Base-by-base conservation (phyloP, 2,113 vertebrate species). In the Balaenoptera acutorostrata region DNA sequence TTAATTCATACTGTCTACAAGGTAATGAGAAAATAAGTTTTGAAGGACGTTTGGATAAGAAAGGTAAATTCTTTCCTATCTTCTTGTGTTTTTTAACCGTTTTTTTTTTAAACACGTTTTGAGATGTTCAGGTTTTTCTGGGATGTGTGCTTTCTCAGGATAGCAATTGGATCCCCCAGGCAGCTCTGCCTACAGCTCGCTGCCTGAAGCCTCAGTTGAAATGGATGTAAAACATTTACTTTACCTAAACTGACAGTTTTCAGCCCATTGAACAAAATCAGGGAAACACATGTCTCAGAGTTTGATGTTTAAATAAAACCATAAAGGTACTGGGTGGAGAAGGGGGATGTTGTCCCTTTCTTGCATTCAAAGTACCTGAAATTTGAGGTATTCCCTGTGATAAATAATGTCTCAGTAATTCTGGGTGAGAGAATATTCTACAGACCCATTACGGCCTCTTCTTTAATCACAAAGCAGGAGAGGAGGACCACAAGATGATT, bases 111-210 rank as follows among this genome's bases (percentile, higher is more conserved):
- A 21, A 46, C 25, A 3, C 0, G 2, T 39, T 33, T 63, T 29
- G 41, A 36, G 59, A 6, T 0, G 0, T 0, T 17, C 29, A 0
- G 4, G 6, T 21, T 2, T 0, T 0, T 0, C 90, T 41, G 78
- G 71, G 0, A 0, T 4, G 39, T n/a, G 0, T 5, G n/a, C 31
- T 2, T 36, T 61, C 61, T 63, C 17, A 1, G 57, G 36, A 18
- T 0, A 9, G 33, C 1, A 1, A 33, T 2, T 9, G n/a, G 49
- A 6, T 61, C 59, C 5, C 13, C 11, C 49, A 3, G 27, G 8
- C 10, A 2, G 0, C 6, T 29, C 57, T 5, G 27, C 33, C 39
- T 0, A 18, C 10, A 29, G 6, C 14, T n/a, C 6, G 3, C 46
- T 2, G n/a, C 74, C 57, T 0, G 6, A 12, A 9, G 57, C 49